These are phyloP conservation scores for Crossaster papposus DNA, from an alignment of 53 echinoderm and acorn worm species.

Conservation along the genomic window DNA sequence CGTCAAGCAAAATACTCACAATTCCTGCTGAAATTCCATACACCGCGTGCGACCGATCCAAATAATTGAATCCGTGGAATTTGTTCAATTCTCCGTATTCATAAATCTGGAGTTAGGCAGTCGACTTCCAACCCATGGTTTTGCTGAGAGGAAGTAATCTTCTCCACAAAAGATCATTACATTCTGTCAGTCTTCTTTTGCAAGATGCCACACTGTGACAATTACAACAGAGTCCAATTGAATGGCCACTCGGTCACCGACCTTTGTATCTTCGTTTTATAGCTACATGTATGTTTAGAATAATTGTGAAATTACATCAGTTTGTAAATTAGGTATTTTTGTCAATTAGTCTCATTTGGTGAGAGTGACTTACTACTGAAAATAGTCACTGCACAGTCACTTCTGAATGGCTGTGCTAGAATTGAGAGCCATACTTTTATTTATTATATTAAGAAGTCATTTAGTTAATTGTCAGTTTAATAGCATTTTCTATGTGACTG, in stretches of 20 bases:
- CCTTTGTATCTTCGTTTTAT: neutral
- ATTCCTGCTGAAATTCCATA: constrained; percentile 57
- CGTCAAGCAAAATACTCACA: neutral
- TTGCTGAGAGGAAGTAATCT: constrained; percentile 6
- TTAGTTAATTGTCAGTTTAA: neutral
- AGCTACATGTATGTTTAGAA: no score
- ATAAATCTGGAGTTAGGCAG: constrained; percentile 13
- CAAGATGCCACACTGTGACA: neutral
- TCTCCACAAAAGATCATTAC: constrained; percentile 16
- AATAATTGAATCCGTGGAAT: constrained; percentile 1
- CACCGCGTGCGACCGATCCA: constrained; percentile 47
- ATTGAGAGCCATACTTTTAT: neutral
- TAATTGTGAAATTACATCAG: no score
- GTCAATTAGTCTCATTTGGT: no score
- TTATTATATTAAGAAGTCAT: no score
- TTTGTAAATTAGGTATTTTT: no score
- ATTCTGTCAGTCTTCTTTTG: neutral
- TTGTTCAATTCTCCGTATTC: neutral
- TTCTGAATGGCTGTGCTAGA: no score
- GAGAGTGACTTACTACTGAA: no score
- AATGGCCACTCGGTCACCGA: constrained; percentile 39
- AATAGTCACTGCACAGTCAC: no score
- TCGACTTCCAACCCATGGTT: neutral
- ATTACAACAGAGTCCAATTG: neutral
- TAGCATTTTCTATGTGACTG: no score